Base-by-base conservation (phyloP, 2,797 vertebrate species). In the Macroramphosus scolopax region DNA sequence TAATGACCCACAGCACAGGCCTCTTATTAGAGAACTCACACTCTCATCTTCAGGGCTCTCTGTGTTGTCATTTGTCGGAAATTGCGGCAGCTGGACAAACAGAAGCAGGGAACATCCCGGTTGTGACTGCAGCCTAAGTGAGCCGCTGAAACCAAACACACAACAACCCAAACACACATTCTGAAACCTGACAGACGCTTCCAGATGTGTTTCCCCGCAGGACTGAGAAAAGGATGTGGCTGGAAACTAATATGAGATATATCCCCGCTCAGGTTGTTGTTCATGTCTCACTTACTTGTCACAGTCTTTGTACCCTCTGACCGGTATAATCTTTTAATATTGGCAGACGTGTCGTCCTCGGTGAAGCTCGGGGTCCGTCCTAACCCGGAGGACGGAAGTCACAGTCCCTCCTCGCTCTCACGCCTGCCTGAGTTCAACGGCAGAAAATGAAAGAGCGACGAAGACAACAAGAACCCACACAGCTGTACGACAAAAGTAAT, bases 301-400 rank as follows among this genome's bases (percentile, higher is more conserved):
- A 84, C 84, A 84, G 78, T 80, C 85, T 91, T 83, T 81, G 71
- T 79, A 87, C 87, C 81, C 84, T 89, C 85, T 89, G 88, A 91
- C 88, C 85, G 46, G 63, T 64, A 86, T 87, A 84, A 83, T 90
- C 87, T 89, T 76, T 89, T 83, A 90, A 89, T 91, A 91, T 91
- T 86, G 90, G 64, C 54, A 47, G 78, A 44, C 42, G 69, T 51
- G 55, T 51, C 33, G 17, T 39, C 28, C 13, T 40, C 12, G 54
- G 40, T 4, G 39, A 44, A 25, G 46, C 53, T 38, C 13, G 2
- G 26, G 61, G 63, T 77, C 47, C 45, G 51, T 17, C 48, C 30
- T 17, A 7, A 52, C 48, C n/a, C n/a, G n/a, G n/a, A n/a, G n/a
- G n/a, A n/a, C n/a, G n/a, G n/a, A n/a, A n/a, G n/a, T n/a, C n/a